Evolutionary conservation across 92 coral and sea anemone species (phyloP).

Genomic region (Virgularia gustaviana): DNA sequence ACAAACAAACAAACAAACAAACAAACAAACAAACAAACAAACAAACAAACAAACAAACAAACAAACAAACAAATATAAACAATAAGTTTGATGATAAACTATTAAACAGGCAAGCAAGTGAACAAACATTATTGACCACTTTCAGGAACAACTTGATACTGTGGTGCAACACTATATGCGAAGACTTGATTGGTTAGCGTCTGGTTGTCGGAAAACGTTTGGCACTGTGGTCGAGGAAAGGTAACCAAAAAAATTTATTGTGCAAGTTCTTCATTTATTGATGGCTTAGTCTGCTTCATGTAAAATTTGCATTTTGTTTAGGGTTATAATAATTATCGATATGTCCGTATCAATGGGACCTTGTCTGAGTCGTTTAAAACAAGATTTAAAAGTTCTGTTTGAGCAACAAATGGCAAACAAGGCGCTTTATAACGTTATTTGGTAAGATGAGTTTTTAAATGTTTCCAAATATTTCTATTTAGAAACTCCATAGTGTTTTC

Average conservation of each 20-base stretch:
- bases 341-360: conserved; percentile 91
- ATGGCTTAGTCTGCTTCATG: not conserved
- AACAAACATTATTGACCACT: not conserved
- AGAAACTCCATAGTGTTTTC: not conserved
- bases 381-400: conserved; percentile 70
- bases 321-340: conserved; percentile 85
- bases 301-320: not conserved
- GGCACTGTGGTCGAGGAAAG: conserved; percentile 94
- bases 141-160: conserved; percentile 82
- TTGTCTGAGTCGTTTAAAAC: conserved; percentile 63
- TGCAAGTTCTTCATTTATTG: not conserved
- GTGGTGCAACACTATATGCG: conserved; percentile 87
- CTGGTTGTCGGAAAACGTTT: conserved; percentile 77
- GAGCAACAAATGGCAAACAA: conserved; percentile 99
- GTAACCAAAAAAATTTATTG: conserved; percentile 25
- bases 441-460: conserved; percentile 49
- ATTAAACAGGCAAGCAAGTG: not conserved
- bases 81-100: not conserved
- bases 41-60: too few species aligned
- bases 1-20: too few species aligned
- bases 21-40: too few species aligned
- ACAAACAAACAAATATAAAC: too few species aligned
- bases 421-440: conserved; percentile 84
- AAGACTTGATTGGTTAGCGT: conserved; percentile 87
- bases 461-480: not conserved